Percentiles rank a stretch among this genome's conserved stretches.
phyloP scores from a whole-genome alignment of 2,888 invertebrate species.

The Eupsilia transversa region DNA sequence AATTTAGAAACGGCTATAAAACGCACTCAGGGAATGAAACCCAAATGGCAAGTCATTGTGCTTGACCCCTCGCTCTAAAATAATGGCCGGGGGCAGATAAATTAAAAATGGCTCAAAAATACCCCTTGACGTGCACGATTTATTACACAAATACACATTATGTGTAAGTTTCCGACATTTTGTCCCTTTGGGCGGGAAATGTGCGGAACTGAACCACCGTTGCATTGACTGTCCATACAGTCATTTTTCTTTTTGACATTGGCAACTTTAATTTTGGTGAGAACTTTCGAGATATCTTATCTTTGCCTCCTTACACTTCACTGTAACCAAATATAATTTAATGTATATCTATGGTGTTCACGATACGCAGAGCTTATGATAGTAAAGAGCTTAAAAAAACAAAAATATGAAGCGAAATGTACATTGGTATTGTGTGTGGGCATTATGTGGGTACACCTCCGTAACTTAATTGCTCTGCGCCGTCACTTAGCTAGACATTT shows the following conservation, averaged over 20 bases:
- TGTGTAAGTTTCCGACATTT: constrained; percentile 72
- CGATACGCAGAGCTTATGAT: not conserved
- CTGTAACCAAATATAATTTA: not conserved
- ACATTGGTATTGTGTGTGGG: too few relatives aligned
- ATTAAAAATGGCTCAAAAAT: constrained; percentile 90
- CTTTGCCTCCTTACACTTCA: not conserved
- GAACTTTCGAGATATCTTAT: not conserved
- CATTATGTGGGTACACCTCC: not conserved
- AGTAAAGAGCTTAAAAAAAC: not conserved
- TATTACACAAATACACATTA: constrained; percentile 74
- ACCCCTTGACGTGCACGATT: constrained; percentile 82
- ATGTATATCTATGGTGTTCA: not conserved
- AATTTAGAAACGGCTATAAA: constrained; percentile 84
- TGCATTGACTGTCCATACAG: constrained; percentile 48
- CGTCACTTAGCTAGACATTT: not conserved
- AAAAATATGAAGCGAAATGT: too few relatives aligned
- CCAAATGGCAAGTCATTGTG: constrained; percentile 81
- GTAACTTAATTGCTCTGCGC: not conserved
- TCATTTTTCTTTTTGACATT: constrained; percentile 46
- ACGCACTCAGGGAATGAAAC: constrained; percentile 80
- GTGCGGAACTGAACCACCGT: constrained; percentile 54
- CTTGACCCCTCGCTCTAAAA: constrained; percentile 88
- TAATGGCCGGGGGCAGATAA: constrained; percentile 89
- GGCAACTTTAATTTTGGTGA: not conserved
- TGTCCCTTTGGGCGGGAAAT: constrained; percentile 58